Percentiles rank a stretch among this genome's conserved stretches.
Conservation (phyloP, 2,888 invertebrate genomes). For the Osmoderma eremita region DNA sequence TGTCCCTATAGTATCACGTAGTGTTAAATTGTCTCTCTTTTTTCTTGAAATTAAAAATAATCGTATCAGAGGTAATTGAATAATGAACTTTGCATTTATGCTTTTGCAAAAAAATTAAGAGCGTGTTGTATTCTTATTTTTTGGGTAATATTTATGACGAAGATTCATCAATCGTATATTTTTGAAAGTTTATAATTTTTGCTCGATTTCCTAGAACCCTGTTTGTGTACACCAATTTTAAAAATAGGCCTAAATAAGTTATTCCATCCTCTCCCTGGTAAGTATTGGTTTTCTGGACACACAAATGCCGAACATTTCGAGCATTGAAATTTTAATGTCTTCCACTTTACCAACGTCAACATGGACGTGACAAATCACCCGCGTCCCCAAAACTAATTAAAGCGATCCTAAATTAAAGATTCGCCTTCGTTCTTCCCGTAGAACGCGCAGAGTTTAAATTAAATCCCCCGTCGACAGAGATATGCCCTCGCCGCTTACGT, state of each 20-base stretch:
- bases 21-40: no score
- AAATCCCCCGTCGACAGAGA: constrained; percentile 38
- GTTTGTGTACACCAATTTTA: neutral
- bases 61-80: no score
- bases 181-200: no score
- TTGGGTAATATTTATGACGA: no score
- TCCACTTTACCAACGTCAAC: constrained; percentile 24
- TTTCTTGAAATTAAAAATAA: no score
- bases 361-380: constrained; percentile 26
- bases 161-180: no score
- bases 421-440: constrained; percentile 33
- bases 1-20: no score
- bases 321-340: constrained; percentile 30
- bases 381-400: constrained; percentile 31
- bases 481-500: constrained; percentile 20
- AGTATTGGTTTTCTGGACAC: constrained; percentile 7
- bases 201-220: neutral
- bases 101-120: no score
- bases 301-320: constrained; percentile 12
- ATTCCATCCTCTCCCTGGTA: constrained; percentile 3
- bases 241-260: neutral
- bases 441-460: constrained; percentile 30
- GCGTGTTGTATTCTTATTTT: no score
- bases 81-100: no score
- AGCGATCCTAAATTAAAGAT: constrained; percentile 39